These are phyloP conservation scores for Nephila pilipes DNA, from an alignment of 1,140 invertebrate species.

Conservation along the genomic window DNA sequence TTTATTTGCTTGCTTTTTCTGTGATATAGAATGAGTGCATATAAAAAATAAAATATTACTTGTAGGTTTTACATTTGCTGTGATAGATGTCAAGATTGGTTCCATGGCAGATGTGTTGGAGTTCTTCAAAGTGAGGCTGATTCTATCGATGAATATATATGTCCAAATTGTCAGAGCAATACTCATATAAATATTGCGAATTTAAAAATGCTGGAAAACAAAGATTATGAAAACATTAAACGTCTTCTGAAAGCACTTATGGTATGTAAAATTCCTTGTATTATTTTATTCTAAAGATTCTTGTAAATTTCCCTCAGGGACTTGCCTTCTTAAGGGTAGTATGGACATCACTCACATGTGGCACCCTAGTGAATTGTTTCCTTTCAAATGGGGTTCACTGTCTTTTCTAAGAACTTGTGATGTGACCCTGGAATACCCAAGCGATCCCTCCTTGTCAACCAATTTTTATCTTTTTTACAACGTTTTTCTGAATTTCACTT, in stretches of 20 bases:
- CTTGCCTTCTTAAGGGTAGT: no score
- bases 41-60: slow-evolving; percentile 13
- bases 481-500: no score
- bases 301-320: no score
- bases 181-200: slow-evolving; percentile 93
- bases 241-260: slow-evolving; percentile 95
- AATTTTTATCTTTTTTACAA: no score
- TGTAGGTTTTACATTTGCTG: slow-evolving; percentile 97
- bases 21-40: background rate
- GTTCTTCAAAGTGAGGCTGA: slow-evolving; percentile 96
- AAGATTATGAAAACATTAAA: slow-evolving; percentile 91
- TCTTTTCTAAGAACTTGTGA: no score
- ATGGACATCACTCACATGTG: no score
- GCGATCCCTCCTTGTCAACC: no score
- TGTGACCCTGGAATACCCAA: no score
- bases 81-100: slow-evolving; percentile 99
- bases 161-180: slow-evolving; percentile 95
- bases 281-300: background rate
- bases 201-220: slow-evolving; percentile 90
- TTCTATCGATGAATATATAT: slow-evolving; percentile 97
- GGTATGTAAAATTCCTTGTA: slow-evolving; percentile 82
- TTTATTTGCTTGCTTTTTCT: background rate
- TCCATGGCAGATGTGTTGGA: slow-evolving; percentile 98
- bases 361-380: no score
- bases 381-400: no score